These are phyloP conservation scores for Calosoma granatense DNA, from an alignment of 1,140 invertebrate species.

Conservation along the genomic window DNA sequence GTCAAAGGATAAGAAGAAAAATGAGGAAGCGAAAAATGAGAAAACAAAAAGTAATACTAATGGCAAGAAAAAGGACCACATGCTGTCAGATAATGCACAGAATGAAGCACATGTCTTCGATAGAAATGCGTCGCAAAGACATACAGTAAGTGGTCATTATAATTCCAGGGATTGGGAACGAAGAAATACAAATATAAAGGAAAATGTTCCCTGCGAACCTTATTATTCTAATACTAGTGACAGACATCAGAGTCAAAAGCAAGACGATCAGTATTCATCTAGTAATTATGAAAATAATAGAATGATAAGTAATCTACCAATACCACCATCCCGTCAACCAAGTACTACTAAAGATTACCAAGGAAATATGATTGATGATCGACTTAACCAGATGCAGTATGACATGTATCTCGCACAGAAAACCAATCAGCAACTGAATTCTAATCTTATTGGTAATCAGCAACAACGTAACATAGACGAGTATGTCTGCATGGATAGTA, in stretches of 20 bases:
- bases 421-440: neutral
- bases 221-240: neutral
- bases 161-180: neutral
- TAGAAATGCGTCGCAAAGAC: constrained; percentile 22
- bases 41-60: constrained; percentile 21
- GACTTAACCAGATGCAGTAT: neutral
- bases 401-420: neutral
- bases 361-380: neutral
- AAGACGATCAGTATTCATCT: neutral
- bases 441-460: neutral
- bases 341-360: neutral
- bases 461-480: constrained; percentile 10
- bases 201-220: neutral
- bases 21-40: constrained; percentile 18
- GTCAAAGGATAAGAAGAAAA: constrained; percentile 29
- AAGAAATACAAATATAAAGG: neutral
- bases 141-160: constrained; percentile 17
- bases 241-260: neutral
- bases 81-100: constrained; percentile 25
- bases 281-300: neutral
- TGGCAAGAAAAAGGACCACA: constrained; percentile 8
- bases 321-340: neutral
- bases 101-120: constrained; percentile 26
- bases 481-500: constrained; percentile 23
- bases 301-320: neutral